Evolutionary conservation across 2,888 invertebrate species (phyloP), one percentile per base, ranked within the genome.

Genomic region (Archaeoteleia sp.): DNA sequence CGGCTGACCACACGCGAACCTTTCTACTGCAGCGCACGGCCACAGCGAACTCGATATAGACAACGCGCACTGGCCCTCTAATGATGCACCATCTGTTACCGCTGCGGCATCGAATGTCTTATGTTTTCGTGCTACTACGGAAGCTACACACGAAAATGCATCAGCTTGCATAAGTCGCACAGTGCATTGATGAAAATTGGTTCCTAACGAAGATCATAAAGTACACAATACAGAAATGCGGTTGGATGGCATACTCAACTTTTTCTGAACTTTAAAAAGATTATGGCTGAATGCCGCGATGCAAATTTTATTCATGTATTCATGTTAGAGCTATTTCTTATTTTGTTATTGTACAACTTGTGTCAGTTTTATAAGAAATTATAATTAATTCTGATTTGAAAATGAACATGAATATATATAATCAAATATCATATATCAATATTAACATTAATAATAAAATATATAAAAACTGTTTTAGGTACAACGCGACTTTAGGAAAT

Each of bases 11-110:
- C 46, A 66, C 58, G 35, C 27, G 14, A 6, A 53, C 8, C 25
- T 58, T 37, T 53, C 40, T 12, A 53, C 58, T 66, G 46, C 29
- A 20, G 14, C 37, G 30, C 30, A 23, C 20, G 13, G 32, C 13
- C 20, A 9, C 27, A 32, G 3, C 14, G 23, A 23, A 23, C 32
- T 49, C 34, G 45, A 51, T 43, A 46, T 34, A 34, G 23, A 34
- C 25, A 20, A 14, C 29, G 23, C 14, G 7, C 10, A 4, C 12
- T 12, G 32, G 8, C 13, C 39, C 25, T 30, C 53, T 53, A 62
- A 53, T 62, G 53, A 62, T 40, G 34, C 46, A 40, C 13, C 32
- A 53, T 45, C 53, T 40, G 54, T 62, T 62, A 53, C 54, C 46
- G 30, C 25, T 46, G 29, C 20, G 39, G 39, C 30, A 48, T 42